These are phyloP conservation scores for Orthosia cruda DNA, from an alignment of 2,888 invertebrate species.

Conservation along the genomic window DNA sequence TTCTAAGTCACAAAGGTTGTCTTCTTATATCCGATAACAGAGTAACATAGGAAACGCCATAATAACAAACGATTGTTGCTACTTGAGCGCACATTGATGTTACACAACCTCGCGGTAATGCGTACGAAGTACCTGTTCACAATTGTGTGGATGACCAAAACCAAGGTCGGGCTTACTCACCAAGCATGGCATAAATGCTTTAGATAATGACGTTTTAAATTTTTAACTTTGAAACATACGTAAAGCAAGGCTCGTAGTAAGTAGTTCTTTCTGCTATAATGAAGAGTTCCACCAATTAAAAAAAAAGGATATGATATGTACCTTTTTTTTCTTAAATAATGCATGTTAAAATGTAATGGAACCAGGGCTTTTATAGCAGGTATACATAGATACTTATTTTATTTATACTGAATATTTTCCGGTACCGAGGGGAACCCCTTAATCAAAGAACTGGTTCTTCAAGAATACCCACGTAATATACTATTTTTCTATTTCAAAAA, in stretches of 20 bases:
- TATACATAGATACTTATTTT: neutral
- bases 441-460: slow-evolving; percentile 13
- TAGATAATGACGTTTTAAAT: slow-evolving; percentile 37
- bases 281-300: neutral
- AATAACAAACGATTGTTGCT: slow-evolving; percentile 53
- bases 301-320: neutral
- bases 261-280: neutral
- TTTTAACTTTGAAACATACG: neutral
- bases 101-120: slow-evolving; percentile 60
- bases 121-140: slow-evolving; percentile 57
- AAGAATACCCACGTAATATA: neutral
- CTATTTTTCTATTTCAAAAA: neutral
- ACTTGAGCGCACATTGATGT: slow-evolving; percentile 60
- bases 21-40: slow-evolving; percentile 24
- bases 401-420: neutral
- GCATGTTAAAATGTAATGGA: neutral
- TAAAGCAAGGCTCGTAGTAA: neutral
- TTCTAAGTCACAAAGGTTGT: neutral
- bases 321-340: neutral
- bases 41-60: slow-evolving; percentile 39
- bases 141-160: slow-evolving; percentile 68
- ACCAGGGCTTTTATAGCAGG: neutral
- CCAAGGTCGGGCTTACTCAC: slow-evolving; percentile 70
- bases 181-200: slow-evolving; percentile 13
- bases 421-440: slow-evolving; percentile 5